A percentile compares a stretch with the other conserved stretches of the same genome.
Conservation (phyloP, 2,888 invertebrate species). For the Stomorhina lunata region DNA sequence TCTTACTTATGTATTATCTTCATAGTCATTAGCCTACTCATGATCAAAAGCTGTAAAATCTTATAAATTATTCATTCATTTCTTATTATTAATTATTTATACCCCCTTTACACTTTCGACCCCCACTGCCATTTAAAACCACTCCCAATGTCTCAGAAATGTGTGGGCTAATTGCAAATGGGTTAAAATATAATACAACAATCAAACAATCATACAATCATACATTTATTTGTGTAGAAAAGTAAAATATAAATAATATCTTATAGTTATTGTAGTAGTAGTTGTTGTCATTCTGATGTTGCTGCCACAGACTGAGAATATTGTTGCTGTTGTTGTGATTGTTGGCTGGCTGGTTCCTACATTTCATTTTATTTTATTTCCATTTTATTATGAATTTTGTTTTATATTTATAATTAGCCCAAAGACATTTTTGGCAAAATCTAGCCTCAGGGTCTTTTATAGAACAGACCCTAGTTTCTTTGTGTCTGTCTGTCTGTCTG, state of each 20-base stretch:
- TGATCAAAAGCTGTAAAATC: background rate
- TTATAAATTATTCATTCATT: constrained; percentile 11
- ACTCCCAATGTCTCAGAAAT: background rate
- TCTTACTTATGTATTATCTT: too few relatives aligned
- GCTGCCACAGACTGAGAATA: background rate
- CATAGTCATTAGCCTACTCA: too few relatives aligned
- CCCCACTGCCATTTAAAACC: too few relatives aligned
- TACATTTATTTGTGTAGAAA: constrained; percentile 5
- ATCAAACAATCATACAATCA: too few relatives aligned
- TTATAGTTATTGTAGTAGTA: background rate
- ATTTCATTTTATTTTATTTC: constrained; percentile 53
- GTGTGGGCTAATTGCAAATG: constrained; percentile 30
- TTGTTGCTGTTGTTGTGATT: background rate
- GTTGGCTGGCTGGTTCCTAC: constrained; percentile 5
- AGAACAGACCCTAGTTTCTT: constrained; percentile 61
- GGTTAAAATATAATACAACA: constrained; percentile 44
- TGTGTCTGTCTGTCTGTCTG: constrained; percentile 48
- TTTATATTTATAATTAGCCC: constrained; percentile 65
- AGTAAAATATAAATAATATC: constrained; percentile 30
- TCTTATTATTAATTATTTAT: constrained; percentile 2
- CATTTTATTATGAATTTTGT: constrained; percentile 60
- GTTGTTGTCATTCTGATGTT: background rate
- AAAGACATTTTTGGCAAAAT: constrained; percentile 67
- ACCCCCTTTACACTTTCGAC: background rate
- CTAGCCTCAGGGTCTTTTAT: constrained; percentile 53